phyloP scores from a whole-genome alignment of 2,113 vertebrate species.

The Scomber colias region DNA sequence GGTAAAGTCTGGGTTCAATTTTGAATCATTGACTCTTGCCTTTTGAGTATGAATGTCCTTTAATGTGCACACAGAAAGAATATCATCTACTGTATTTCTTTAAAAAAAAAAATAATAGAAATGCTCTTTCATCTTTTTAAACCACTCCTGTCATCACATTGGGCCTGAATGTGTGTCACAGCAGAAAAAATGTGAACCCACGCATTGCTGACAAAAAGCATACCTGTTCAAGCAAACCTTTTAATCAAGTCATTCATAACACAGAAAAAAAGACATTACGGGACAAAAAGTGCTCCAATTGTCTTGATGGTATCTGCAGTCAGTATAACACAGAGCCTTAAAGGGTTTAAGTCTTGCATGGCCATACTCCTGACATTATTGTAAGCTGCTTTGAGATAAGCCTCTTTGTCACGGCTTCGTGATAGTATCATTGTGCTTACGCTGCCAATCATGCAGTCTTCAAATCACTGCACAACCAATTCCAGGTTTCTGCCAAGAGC shows the following conservation, averaged over 20 bases:
- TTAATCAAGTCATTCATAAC: slow-evolving; percentile 20
- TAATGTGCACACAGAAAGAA: neutral
- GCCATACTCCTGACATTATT: slow-evolving; percentile 60
- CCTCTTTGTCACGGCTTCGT: slow-evolving; percentile 64
- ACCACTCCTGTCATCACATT: neutral
- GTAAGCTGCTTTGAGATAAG: slow-evolving; percentile 69
- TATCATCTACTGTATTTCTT: neutral
- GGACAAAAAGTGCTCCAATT: slow-evolving; percentile 3
- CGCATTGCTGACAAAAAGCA: neutral
- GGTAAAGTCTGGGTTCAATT: no score
- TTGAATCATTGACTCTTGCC: no score
- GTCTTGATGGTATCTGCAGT: slow-evolving; percentile 31
- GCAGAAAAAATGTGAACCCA: neutral
- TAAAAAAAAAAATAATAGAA: neutral
- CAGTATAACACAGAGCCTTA: slow-evolving; percentile 11
- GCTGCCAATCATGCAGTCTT: slow-evolving; percentile 35
- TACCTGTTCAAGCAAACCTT: slow-evolving; percentile 4
- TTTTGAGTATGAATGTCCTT: no score
- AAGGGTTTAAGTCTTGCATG: slow-evolving; percentile 41
- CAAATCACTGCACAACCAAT: slow-evolving; percentile 36
- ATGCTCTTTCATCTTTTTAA: slow-evolving; percentile 1
- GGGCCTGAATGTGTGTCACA: neutral
- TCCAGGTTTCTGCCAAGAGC: slow-evolving; percentile 25
- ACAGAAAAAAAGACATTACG: neutral
- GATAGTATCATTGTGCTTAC: slow-evolving; percentile 66